A percentile compares a stretch with the other conserved stretches of the same genome.
phyloP scores from a whole-genome alignment of 2,888 invertebrate species.

The Drosophila atroscutellata region DNA sequence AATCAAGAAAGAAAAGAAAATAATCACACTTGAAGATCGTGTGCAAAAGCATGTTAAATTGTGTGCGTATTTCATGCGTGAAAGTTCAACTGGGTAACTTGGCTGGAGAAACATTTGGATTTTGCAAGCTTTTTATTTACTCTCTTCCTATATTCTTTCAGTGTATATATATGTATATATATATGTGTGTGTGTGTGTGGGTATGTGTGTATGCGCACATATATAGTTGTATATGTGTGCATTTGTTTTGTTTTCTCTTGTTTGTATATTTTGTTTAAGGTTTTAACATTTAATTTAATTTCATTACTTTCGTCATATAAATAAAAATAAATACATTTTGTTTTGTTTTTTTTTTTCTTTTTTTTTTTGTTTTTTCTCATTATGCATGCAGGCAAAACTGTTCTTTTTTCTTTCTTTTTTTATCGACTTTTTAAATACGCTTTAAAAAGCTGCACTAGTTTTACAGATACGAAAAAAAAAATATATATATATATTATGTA shows the following conservation, averaged over 20 bases:
- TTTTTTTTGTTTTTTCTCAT: conserved; percentile 34
- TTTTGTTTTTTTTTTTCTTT: conserved; percentile 56
- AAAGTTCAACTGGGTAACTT: conserved; percentile 32
- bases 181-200: conserved; percentile 22
- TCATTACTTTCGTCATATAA: conserved; percentile 69
- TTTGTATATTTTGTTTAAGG: conserved; percentile 75
- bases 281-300: conserved; percentile 79
- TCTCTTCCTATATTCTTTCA: conserved; percentile 5
- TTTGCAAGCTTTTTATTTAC: conserved; percentile 13
- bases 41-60: conserved; percentile 5
- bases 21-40: background rate
- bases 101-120: conserved; percentile 20
- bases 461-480: conserved; percentile 74
- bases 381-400: conserved; percentile 71
- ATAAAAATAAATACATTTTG: conserved; percentile 75
- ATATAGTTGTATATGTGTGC: conserved; percentile 47
- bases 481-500: conserved; percentile 43
- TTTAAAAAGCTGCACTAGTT: conserved; percentile 75
- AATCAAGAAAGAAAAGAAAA: background rate
- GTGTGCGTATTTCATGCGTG: conserved; percentile 49
- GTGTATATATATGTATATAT: conserved; percentile 17
- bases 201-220: conserved; percentile 39
- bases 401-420: conserved; percentile 31
- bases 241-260: conserved; percentile 38
- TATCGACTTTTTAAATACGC: conserved; percentile 49